Conservation (phyloP, 2,888 invertebrate genomes). For the Tetropium fuscum region DNA sequence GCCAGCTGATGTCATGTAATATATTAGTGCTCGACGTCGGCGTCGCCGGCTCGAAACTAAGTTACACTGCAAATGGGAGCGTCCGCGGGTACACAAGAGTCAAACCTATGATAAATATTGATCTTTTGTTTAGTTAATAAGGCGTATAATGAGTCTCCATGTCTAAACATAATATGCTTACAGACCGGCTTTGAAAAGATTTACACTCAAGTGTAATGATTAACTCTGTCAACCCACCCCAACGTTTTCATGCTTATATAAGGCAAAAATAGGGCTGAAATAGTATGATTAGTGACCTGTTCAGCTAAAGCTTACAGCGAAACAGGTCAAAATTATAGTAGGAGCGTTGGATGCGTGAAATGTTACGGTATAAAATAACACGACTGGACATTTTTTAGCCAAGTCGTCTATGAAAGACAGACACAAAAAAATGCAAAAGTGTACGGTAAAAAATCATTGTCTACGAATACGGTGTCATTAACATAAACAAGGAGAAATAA, state of each 20-base stretch:
- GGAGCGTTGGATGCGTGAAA: too few species aligned
- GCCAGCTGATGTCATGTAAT: constrained; percentile 14
- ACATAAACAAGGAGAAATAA: too few species aligned
- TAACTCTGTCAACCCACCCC: not conserved
- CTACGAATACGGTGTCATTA: too few species aligned
- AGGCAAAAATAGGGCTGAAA: constrained; percentile 1
- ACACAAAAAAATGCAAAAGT: too few species aligned
- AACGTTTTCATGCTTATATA: not conserved
- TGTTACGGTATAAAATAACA: too few species aligned
- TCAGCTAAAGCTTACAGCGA: not conserved
- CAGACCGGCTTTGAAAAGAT: not conserved
- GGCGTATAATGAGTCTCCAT: constrained; percentile 36
- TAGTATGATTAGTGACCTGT: not conserved
- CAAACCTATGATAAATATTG: constrained; percentile 40
- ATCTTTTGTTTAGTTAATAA: constrained; percentile 47
- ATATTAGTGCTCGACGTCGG: constrained; percentile 2
- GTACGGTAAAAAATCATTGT: too few species aligned
- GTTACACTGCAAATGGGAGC: constrained; percentile 3
- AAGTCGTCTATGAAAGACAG: too few species aligned
- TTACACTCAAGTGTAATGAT: constrained; percentile 13
- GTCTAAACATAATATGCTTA: not conserved
- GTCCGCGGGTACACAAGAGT: constrained; percentile 5
- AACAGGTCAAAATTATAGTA: not conserved
- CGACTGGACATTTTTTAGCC: too few species aligned
- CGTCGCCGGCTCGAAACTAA: not conserved